Evolutionary conservation across 2,888 invertebrate genomes (phyloP).

Genomic region (Pristionchus arcanus): DNA sequence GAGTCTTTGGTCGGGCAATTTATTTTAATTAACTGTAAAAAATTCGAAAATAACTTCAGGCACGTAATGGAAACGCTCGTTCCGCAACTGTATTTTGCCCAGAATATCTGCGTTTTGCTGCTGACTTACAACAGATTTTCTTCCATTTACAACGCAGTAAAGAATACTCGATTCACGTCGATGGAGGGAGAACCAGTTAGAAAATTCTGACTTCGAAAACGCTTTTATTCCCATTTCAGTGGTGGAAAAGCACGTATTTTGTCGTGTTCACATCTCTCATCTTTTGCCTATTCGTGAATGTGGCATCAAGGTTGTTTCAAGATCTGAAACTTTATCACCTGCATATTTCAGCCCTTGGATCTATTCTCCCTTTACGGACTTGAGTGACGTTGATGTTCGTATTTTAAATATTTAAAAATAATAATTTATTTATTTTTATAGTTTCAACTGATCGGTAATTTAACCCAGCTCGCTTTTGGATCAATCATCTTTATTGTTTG

Average conservation of each 20-base stretch:
- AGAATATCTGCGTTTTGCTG: constrained; percentile 9
- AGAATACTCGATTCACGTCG: not conserved
- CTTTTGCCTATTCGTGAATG: not conserved
- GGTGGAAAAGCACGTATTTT: not conserved
- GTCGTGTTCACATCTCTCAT: not conserved
- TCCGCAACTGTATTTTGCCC: not conserved
- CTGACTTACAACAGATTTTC: not conserved
- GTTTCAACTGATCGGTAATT: not conserved
- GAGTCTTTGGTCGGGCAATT: not conserved
- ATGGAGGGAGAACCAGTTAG: not conserved
- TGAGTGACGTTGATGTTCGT: not conserved
- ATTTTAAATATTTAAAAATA: not conserved
- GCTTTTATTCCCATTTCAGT: not conserved
- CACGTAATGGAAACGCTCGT: not conserved
- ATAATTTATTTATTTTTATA: not conserved
- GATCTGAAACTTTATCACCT: too few species aligned
- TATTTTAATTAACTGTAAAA: not conserved
- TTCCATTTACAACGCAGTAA: not conserved
- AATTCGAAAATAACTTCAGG: not conserved
- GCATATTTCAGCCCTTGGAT: not conserved
- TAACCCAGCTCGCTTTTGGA: not conserved
- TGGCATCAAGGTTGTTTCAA: too few species aligned
- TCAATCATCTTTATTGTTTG: not conserved
- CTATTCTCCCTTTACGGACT: not conserved
- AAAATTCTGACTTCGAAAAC: not conserved